Conservation (phyloP, 2,113 vertebrate species). For the Eulemur rufifrons region DNA sequence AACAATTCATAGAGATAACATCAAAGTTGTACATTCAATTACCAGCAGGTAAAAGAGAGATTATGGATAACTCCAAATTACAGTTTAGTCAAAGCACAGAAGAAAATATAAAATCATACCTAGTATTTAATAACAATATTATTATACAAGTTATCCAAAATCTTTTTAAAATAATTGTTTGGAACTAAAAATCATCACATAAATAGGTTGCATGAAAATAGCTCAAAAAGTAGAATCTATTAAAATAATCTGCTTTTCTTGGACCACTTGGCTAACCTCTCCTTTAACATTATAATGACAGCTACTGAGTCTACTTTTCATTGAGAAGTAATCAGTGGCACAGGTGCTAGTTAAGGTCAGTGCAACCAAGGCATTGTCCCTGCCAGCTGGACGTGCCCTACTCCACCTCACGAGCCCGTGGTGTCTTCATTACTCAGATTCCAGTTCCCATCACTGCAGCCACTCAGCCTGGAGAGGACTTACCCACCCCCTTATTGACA, state of each 20-base stretch:
- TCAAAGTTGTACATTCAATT: background rate
- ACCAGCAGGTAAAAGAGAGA: background rate
- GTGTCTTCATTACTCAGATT: background rate
- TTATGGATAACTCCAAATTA: background rate
- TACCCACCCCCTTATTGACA: background rate
- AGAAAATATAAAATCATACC: background rate
- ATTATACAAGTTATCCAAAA: background rate
- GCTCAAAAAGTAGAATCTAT: background rate
- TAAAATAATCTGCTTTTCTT: background rate
- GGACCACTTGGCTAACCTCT: background rate
- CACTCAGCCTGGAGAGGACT: background rate
- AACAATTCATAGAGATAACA: background rate
- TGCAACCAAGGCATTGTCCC: background rate
- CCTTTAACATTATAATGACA: background rate
- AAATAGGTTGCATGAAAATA: background rate
- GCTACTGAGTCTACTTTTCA: background rate
- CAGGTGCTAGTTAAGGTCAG: background rate
- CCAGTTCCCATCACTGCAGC: background rate
- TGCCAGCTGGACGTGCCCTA: background rate
- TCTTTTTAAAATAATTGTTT: background rate
- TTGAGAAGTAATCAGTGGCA: background rate
- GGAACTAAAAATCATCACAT: background rate
- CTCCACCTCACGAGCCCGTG: fast-evolving
- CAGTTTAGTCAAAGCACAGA: background rate
- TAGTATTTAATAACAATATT: background rate